Evolutionary conservation across 2,888 invertebrate species (phyloP).

Genomic region (Morpho achilles): DNA sequence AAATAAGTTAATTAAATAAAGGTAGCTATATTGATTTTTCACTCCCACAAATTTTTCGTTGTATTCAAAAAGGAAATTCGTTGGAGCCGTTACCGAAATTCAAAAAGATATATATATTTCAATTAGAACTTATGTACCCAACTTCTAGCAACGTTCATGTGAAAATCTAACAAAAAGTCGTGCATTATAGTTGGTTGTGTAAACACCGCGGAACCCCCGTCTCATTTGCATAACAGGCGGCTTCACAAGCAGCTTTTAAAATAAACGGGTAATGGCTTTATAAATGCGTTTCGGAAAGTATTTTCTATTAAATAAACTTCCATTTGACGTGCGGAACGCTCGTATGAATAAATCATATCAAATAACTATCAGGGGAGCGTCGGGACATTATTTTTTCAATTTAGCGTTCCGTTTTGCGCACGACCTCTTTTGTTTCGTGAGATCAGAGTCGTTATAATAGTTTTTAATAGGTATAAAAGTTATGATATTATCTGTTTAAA

Average conservation of each 20-base stretch:
- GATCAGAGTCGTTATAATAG: slow-evolving; percentile 4
- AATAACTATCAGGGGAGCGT: slow-evolving; percentile 82
- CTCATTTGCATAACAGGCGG: slow-evolving; percentile 67
- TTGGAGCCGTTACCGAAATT: too few species aligned
- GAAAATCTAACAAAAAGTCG: too few species aligned
- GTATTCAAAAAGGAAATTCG: too few species aligned
- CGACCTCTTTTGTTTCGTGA: slow-evolving; percentile 1
- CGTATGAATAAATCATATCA: slow-evolving; percentile 86
- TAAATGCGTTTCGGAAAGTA: slow-evolving; percentile 74
- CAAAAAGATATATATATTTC: too few species aligned
- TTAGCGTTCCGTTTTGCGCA: slow-evolving; percentile 1
- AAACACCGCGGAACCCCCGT: slow-evolving; percentile 44
- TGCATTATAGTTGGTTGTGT: slow-evolving; percentile 45
- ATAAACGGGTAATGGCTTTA: slow-evolving; percentile 72
- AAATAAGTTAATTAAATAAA: too few species aligned
- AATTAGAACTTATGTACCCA: too few species aligned
- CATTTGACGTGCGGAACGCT: slow-evolving; percentile 59
- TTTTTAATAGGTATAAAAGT: not conserved
- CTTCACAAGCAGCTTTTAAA: slow-evolving; percentile 64
- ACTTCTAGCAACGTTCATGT: too few species aligned
- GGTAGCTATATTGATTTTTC: too few species aligned
- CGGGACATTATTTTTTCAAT: slow-evolving; percentile 2
- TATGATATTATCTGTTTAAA: not conserved
- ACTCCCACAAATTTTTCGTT: too few species aligned
- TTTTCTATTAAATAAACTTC: slow-evolving; percentile 78